phyloP scores from a whole-genome alignment of 2,113 vertebrate genomes.

The Romanogobio albipinnatus region DNA sequence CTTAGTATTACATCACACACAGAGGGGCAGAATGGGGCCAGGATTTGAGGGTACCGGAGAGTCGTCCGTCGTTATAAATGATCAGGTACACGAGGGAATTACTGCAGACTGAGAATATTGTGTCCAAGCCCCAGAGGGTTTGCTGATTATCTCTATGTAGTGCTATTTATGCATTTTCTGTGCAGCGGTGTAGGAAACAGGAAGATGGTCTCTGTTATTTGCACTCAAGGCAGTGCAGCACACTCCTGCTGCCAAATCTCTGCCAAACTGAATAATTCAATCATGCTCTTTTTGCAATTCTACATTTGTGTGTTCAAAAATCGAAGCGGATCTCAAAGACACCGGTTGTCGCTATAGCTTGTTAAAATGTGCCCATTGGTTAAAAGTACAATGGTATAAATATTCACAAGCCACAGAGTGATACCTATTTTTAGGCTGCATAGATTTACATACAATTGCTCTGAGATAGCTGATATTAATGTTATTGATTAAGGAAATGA shows the following conservation, averaged over 20 bases:
- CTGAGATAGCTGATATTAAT: slow-evolving; percentile 30
- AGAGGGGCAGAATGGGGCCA: slow-evolving; percentile 43
- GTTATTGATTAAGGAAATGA: background rate
- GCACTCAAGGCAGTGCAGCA: slow-evolving; percentile 79
- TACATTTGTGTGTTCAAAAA: slow-evolving; percentile 77
- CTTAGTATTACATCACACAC: slow-evolving; percentile 53
- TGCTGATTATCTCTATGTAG: slow-evolving; percentile 68
- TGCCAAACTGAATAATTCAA: slow-evolving; percentile 85
- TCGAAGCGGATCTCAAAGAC: slow-evolving; percentile 65
- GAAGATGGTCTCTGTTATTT: slow-evolving; percentile 71
- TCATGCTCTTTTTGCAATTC: slow-evolving; percentile 66
- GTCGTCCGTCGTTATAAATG: slow-evolving; percentile 54
- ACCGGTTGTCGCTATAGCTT: slow-evolving; percentile 68
- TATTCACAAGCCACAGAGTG: slow-evolving; percentile 41
- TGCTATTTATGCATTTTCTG: slow-evolving; percentile 82
- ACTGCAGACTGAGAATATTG: slow-evolving; percentile 75
- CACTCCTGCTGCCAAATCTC: slow-evolving; percentile 76
- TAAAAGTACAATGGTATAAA: slow-evolving; percentile 45
- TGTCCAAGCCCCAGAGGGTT: slow-evolving; percentile 70
- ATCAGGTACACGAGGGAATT: slow-evolving; percentile 74
- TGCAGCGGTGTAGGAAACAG: slow-evolving; percentile 83
- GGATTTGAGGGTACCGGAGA: slow-evolving; percentile 44
- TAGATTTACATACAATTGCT: slow-evolving; percentile 55
- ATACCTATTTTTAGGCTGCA: slow-evolving; percentile 42
- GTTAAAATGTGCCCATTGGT: slow-evolving; percentile 52